A percentile compares a stretch with the other conserved stretches of the same genome.
Evolutionary conservation across 2,113 vertebrate species (phyloP).

Genomic region (Ictidomys tridecemlineatus): DNA sequence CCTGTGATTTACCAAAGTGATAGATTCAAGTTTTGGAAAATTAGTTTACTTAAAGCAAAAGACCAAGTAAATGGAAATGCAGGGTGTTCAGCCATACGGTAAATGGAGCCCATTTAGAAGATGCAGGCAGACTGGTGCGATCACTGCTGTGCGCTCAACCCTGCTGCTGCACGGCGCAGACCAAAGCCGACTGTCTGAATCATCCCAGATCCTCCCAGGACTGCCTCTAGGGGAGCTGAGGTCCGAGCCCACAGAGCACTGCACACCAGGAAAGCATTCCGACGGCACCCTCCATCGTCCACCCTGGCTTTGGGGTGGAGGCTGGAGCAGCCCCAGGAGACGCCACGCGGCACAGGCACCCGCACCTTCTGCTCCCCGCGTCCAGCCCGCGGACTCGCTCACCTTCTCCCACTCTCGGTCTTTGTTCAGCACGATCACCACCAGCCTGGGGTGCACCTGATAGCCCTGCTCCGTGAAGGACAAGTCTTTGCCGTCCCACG

Average conservation of each 20-base stretch:
- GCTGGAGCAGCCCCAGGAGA: background rate
- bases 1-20: background rate
- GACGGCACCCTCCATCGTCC: background rate
- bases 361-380: background rate
- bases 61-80: background rate
- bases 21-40: background rate
- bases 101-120: background rate
- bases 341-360: rapidly evolving
- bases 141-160: background rate
- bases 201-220: background rate
- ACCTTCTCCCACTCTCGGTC: constrained; percentile 99
- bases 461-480: constrained; percentile 99
- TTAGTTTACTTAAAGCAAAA: constrained; percentile 7
- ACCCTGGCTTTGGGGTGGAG: background rate
- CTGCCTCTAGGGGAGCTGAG: background rate
- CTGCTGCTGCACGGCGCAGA: background rate
- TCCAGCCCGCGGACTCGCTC: constrained; percentile 45
- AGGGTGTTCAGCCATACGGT: background rate
- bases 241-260: background rate
- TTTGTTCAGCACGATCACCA: constrained; percentile 98
- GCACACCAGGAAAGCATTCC: background rate
- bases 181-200: background rate
- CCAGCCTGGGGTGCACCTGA: constrained; percentile 96
- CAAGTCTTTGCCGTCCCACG: constrained; percentile 97
- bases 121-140: background rate